Conservation (phyloP, 2,113 vertebrate genomes). For the Labrus mixtus region DNA sequence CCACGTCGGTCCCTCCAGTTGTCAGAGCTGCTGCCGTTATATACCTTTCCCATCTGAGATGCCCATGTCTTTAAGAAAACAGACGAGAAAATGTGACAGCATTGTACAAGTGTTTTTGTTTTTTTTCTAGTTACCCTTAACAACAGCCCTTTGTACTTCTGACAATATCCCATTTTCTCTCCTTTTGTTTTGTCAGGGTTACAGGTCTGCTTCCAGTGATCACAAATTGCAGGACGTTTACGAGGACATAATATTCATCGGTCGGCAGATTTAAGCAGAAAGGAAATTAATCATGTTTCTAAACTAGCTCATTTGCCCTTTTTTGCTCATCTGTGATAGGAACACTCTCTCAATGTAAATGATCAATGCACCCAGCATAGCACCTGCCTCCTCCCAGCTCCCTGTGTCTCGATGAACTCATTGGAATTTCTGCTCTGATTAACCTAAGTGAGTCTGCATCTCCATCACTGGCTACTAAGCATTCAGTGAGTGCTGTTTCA, state of each 20-base stretch:
- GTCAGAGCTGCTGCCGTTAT: constrained; percentile 80
- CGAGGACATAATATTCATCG: neutral
- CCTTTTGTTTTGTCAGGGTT: constrained; percentile 14
- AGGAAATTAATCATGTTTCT: constrained; percentile 24
- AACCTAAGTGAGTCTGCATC: constrained; percentile 26
- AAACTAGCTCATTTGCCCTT: constrained; percentile 22
- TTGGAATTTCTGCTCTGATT: constrained; percentile 34
- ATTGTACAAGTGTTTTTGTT: constrained; percentile 1
- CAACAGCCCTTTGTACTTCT: constrained; percentile 13
- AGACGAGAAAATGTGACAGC: constrained; percentile 6
- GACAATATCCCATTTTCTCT: neutral
- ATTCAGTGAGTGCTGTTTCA: neutral
- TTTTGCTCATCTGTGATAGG: constrained; percentile 8
- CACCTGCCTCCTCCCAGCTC: constrained; percentile 8
- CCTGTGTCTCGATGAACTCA: neutral
- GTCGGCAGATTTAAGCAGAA: constrained; percentile 27
- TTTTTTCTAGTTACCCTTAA: constrained; percentile 30
- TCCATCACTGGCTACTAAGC: constrained; percentile 32
- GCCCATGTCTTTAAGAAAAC: constrained; percentile 64
- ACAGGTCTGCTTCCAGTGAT: neutral
- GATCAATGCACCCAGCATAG: constrained; percentile 9
- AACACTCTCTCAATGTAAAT: constrained; percentile 17
- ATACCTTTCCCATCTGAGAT: constrained; percentile 65
- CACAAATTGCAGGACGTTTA: constrained; percentile 7
- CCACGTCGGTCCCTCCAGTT: constrained; percentile 85